Conservation (phyloP, 2,888 invertebrate genomes). For the Harpalus rufipes region DNA sequence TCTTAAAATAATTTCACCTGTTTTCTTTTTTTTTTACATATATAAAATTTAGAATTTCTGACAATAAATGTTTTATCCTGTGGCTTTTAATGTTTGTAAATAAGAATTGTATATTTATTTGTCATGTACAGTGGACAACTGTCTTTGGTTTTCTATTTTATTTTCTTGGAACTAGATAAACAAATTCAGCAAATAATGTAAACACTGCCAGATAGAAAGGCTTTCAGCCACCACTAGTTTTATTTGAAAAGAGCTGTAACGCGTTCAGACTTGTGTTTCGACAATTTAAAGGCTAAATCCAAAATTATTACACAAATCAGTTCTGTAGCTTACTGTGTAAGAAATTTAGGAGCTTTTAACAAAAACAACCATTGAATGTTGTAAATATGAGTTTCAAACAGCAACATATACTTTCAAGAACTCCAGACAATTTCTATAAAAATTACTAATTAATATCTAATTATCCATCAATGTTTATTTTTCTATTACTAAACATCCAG, state of each 20-base stretch:
- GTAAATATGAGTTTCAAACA: too few relatives aligned
- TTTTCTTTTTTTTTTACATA: slow-evolving; percentile 13
- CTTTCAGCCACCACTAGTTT: slow-evolving; percentile 60
- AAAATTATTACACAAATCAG: slow-evolving; percentile 27
- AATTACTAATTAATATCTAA: too few relatives aligned
- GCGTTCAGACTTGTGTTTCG: slow-evolving; percentile 56
- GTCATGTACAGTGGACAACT: slow-evolving; percentile 49
- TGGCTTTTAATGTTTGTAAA: slow-evolving; percentile 62
- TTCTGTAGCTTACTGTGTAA: slow-evolving; percentile 21
- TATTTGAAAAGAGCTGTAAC: slow-evolving; percentile 56
- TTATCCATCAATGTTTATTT: too few relatives aligned
- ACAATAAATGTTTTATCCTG: slow-evolving; percentile 64
- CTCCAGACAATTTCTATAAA: too few relatives aligned
- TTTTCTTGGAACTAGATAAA: slow-evolving; percentile 58
- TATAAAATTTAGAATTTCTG: slow-evolving; percentile 58
- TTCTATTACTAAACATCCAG: too few relatives aligned
- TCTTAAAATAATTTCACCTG: slow-evolving; percentile 7
- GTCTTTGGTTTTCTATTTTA: slow-evolving; percentile 6
- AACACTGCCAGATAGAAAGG: slow-evolving; percentile 62
- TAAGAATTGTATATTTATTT: slow-evolving; percentile 59
- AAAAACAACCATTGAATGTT: too few relatives aligned
- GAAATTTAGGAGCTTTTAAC: too few relatives aligned
- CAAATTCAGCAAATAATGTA: slow-evolving; percentile 63
- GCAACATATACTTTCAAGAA: too few relatives aligned
- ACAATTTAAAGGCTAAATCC: slow-evolving; percentile 52